Conservation (phyloP, 2,113 vertebrate species). For the Apteryx owenii region DNA sequence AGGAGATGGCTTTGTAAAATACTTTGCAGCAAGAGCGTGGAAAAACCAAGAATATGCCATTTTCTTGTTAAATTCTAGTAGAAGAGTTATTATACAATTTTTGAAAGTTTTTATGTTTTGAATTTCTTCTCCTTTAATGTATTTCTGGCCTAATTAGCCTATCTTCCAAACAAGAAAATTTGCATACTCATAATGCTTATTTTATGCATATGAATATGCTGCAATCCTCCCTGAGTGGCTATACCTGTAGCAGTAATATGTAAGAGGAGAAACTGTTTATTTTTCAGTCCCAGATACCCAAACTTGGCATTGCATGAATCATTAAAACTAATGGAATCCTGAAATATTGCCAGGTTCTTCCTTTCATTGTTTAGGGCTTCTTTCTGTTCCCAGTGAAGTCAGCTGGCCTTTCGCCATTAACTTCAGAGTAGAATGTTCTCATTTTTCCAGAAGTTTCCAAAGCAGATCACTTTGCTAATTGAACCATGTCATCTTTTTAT, state of each 20-base stretch:
- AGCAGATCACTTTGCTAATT: background rate
- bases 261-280: background rate
- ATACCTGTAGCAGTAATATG: background rate
- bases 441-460: background rate
- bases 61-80: background rate
- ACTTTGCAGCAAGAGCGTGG: background rate
- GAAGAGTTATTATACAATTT: background rate
- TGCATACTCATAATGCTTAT: background rate
- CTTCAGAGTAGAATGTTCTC: background rate
- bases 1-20: background rate
- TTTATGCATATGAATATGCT: background rate
- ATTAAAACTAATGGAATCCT: slow-evolving; percentile 29
- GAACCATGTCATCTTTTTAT: background rate
- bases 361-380: slow-evolving; percentile 25
- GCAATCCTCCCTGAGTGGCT: background rate
- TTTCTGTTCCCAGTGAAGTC: background rate
- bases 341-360: slow-evolving; percentile 29
- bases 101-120: background rate
- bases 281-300: background rate
- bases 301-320: slow-evolving; percentile 32
- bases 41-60: fast-evolving
- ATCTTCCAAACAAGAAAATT: background rate
- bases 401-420: slow-evolving; percentile 38
- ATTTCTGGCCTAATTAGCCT: background rate
- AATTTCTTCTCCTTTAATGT: background rate